Conservation (phyloP, 2,113 vertebrate genomes). For the Crotalus tigris region DNA sequence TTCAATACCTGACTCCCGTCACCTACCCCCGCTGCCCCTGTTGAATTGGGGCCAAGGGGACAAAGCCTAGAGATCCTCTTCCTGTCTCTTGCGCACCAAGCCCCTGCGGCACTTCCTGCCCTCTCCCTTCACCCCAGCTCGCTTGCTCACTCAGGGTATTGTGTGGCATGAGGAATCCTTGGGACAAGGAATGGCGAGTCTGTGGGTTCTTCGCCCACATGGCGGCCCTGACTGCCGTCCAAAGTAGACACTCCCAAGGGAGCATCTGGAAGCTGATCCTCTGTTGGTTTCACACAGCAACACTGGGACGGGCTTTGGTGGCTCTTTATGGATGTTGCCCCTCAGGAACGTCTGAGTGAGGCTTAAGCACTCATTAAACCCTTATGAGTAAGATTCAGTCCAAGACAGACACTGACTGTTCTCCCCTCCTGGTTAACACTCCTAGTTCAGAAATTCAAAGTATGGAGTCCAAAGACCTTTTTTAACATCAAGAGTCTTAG, state of each 20-base stretch:
- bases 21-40: neutral
- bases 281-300: neutral
- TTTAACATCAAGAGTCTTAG: neutral
- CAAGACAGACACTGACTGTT: neutral
- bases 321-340: neutral
- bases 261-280: neutral
- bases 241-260: neutral
- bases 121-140: neutral
- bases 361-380: neutral
- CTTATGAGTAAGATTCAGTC: neutral
- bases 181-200: neutral
- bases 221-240: neutral
- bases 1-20: neutral
- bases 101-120: accelerated
- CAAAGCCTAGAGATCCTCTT: neutral
- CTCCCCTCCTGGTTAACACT: neutral
- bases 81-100: neutral
- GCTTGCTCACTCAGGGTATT: neutral
- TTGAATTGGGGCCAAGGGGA: neutral
- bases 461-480: neutral
- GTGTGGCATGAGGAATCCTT: neutral
- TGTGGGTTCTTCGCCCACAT: neutral
- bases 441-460: neutral
- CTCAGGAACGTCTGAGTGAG: neutral
- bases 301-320: neutral